Evolutionary conservation across 1,140 invertebrate species (phyloP), one percentile per base, ranked within the genome.

Genomic region (Parapsyche elsis): DNA sequence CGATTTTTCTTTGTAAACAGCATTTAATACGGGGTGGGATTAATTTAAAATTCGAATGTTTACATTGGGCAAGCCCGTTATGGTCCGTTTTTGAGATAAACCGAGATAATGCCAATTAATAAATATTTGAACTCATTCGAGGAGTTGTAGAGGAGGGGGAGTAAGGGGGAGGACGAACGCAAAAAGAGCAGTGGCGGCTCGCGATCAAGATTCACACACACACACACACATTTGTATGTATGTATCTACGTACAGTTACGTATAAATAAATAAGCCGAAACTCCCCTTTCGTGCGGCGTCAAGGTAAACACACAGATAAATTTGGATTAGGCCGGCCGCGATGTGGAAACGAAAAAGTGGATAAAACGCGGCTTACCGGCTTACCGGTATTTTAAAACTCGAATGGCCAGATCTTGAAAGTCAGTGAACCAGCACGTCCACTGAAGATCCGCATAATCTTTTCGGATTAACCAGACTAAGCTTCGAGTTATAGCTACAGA

Each of bases 271-370:
- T 81, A 79, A 19, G 26, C 26, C 19, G 10, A 26, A 16, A 71
- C 10, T 80, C 79, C 74, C 76, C 80, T 81, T 76, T 75, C 77
- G 73, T 75, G 73, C 30, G 30, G 73, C 67, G 64, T 53, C 23
- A 64, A 38, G 76, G 81, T 71, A 79, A 67, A 53, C 76, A 80
- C 64, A 79, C n/a, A 79, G 59, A 82, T 82, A 82, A 82, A 82
- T 82, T 61, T 9, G 78, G 78, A 76, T 79, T 79, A 79, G 61
- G 26, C 14, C 26, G 16, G 78, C 24, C 74, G 71, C 73, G 71
- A 79, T 59, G 77, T 82, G 71, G 77, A 80, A 79, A 80, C 81
- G 81, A 79, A 80, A 82, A 80, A 79, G 73, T 79, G 74, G 75
- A 82, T 79, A 45, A 78, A 82, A 80, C 44, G 73, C 49, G 49